phyloP scores from a whole-genome alignment of 2,113 vertebrate species.

The Lipophrys pholis region DNA sequence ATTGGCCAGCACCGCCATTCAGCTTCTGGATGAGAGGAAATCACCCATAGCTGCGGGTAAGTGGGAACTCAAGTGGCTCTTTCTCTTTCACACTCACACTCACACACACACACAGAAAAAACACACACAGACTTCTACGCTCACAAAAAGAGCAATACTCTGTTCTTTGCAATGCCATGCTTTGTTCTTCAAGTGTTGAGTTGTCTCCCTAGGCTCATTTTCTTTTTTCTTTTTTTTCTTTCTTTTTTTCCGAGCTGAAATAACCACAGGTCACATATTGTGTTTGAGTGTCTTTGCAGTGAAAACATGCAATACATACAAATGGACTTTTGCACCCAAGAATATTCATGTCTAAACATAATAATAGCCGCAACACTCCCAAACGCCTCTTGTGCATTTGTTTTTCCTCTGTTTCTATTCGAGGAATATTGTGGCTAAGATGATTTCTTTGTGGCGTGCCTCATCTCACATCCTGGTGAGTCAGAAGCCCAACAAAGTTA shows the following conservation, averaged over 20 bases:
- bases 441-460: constrained; percentile 49
- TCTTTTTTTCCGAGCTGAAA: too few species aligned
- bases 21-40: constrained; percentile 96
- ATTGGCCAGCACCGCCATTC: constrained; percentile 95
- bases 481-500: constrained; percentile 45
- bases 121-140: constrained; percentile 25
- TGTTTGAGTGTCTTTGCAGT: constrained; percentile 19
- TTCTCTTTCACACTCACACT: constrained; percentile 21
- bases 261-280: constrained; percentile 7
- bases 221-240: too few species aligned
- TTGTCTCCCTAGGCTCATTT: constrained; percentile 17
- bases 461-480: constrained; percentile 49
- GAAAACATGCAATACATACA: constrained; percentile 1
- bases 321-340: constrained; percentile 9
- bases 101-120: constrained; percentile 3
- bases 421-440: constrained; percentile 33
- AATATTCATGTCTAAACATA: constrained; percentile 21
- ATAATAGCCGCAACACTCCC: constrained; percentile 34
- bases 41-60: constrained; percentile 98
- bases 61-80: constrained; percentile 46
- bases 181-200: constrained; percentile 30
- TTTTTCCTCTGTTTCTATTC: constrained; percentile 26
- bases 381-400: constrained; percentile 14
- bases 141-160: constrained; percentile 18
- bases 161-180: constrained; percentile 1